These are phyloP conservation scores for Andrena praecox DNA, from an alignment of 2,888 invertebrate genomes.

Conservation along the genomic window DNA sequence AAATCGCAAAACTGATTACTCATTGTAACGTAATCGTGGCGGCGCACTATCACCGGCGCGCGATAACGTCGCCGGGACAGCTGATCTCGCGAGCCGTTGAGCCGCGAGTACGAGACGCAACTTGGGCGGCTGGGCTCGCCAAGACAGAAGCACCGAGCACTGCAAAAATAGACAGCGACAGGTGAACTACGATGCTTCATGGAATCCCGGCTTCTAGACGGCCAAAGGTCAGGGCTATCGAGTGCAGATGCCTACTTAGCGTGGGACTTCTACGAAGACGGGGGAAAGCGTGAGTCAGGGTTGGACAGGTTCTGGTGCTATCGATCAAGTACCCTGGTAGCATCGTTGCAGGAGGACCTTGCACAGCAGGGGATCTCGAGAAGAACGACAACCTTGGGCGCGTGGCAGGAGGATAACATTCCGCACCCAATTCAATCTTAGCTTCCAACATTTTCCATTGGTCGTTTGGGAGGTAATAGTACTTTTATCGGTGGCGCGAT, in stretches of 20 bases:
- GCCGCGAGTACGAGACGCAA: background rate
- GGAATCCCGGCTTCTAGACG: background rate
- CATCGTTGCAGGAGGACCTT: background rate
- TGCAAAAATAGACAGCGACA: constrained; percentile 13
- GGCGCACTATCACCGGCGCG: background rate
- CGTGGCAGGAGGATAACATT: no score
- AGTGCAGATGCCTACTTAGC: constrained; percentile 1
- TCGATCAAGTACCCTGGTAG: background rate
- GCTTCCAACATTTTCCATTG: no score
- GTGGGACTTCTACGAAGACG: background rate
- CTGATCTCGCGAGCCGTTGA: constrained; percentile 8
- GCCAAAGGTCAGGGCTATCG: constrained; percentile 27
- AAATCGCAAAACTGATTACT: background rate
- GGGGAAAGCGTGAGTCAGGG: constrained; percentile 1
- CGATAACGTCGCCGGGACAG: constrained; percentile 3
- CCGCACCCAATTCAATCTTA: no score
- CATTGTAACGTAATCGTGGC: background rate
- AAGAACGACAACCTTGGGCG: no score
- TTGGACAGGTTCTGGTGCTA: background rate
- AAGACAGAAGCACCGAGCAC: background rate
- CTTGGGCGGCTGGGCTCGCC: background rate
- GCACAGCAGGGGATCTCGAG: background rate
- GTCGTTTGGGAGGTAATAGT: no score
- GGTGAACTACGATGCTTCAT: constrained; percentile 11
- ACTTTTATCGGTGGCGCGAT: no score